A percentile compares a stretch with the other conserved stretches of the same genome.
Conservation (phyloP, 2,113 vertebrate genomes). For the Odontophorus gujanensis region DNA sequence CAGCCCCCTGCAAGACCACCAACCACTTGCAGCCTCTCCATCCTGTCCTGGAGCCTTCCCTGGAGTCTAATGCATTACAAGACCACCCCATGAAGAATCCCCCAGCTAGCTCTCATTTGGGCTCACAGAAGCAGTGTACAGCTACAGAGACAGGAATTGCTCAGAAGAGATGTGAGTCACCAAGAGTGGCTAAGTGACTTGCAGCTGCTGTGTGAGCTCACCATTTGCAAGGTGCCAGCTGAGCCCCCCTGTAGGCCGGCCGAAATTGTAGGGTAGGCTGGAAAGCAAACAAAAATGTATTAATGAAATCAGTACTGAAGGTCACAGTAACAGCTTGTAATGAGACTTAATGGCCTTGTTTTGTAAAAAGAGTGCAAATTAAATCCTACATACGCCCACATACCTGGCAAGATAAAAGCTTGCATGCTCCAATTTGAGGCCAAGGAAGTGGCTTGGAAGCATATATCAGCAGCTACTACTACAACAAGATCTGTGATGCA, state of each 20-base stretch:
- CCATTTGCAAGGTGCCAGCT: conserved; percentile 13
- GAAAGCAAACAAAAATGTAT: conserved; percentile 47
- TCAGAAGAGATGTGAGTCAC: not conserved
- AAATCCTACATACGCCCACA: not conserved
- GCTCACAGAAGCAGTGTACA: not conserved
- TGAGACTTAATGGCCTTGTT: not conserved
- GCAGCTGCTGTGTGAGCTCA: not conserved
- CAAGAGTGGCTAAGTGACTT: not conserved
- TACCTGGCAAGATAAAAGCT: not conserved
- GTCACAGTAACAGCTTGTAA: not conserved
- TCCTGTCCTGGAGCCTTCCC: not conserved
- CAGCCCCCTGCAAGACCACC: not conserved
- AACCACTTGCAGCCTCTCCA: not conserved
- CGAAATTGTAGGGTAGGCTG: conserved; percentile 73
- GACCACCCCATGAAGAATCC: not conserved
- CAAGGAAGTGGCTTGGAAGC: conserved; percentile 14
- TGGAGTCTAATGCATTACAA: not conserved
- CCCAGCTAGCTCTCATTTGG: not conserved
- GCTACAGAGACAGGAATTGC: rapidly evolving
- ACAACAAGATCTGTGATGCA: not conserved
- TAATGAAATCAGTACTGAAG: not conserved
- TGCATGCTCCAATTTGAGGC: not conserved
- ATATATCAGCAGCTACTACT: not conserved
- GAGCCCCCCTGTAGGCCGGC: conserved; percentile 37
- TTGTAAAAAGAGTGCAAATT: not conserved